Evolutionary conservation across 2,113 vertebrate genomes (phyloP).

Genomic region (Atherinomorus stipes): DNA sequence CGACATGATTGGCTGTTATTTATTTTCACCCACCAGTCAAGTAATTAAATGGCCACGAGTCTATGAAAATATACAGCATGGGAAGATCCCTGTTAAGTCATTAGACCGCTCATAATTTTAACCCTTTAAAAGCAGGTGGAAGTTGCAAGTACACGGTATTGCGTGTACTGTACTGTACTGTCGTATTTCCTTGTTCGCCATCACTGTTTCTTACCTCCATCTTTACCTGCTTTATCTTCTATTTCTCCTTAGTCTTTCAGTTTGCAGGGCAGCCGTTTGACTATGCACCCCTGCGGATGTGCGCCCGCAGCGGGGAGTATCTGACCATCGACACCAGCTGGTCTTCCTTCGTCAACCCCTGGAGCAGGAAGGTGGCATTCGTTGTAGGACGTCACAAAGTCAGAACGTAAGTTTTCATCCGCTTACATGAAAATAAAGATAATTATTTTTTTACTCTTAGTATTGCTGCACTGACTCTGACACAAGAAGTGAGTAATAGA

Average conservation of each 20-base stretch:
- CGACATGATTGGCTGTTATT: no score
- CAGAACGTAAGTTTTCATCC: conserved; percentile 82
- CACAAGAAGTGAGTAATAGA: no score
- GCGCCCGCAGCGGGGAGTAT: conserved; percentile 89
- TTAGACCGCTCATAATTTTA: neutral
- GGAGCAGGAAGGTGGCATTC: conserved; percentile 93
- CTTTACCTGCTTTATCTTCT: neutral
- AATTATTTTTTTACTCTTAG: neutral
- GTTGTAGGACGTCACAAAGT: conserved; percentile 94
- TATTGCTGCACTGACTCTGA: no score
- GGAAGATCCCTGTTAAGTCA: no score
- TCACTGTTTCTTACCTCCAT: neutral
- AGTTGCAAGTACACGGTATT: neutral
- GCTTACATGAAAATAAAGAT: no score
- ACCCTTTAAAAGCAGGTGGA: neutral
- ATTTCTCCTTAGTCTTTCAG: conserved; percentile 85
- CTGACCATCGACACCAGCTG: conserved; percentile 94
- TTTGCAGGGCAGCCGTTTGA: conserved; percentile 90
- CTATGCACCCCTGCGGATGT: conserved; percentile 89
- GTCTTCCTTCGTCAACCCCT: conserved; percentile 94
- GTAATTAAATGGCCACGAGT: no score
- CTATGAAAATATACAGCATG: no score
- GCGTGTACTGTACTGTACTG: no score
- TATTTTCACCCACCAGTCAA: no score
- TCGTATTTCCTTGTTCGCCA: no score